Percentiles rank a stretch among this genome's conserved stretches.
These are phyloP conservation scores for Drosophila phalerata DNA, from an alignment of 2,888 invertebrate genomes.

Conservation along the genomic window DNA sequence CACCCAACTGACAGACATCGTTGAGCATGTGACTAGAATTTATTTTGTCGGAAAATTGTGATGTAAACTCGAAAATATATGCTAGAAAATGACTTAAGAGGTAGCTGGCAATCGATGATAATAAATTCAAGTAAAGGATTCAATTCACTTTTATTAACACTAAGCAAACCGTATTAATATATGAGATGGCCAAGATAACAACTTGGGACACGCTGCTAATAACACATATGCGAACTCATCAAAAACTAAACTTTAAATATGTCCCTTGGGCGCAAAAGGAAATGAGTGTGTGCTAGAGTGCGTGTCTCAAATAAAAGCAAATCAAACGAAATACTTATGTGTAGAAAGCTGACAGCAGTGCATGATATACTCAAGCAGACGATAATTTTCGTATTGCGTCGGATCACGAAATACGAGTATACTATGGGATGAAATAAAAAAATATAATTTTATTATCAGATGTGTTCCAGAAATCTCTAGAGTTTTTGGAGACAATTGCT, in stretches of 20 bases:
- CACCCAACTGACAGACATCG: constrained; percentile 25
- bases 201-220: constrained; percentile 65
- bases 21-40: constrained; percentile 72
- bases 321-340: not conserved
- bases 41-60: constrained; percentile 35
- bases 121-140: constrained; percentile 40
- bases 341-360: constrained; percentile 48
- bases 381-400: not conserved
- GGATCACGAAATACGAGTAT: constrained; percentile 4
- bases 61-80: constrained; percentile 55
- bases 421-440: not conserved
- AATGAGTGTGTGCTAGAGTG: constrained; percentile 54
- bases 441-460: no score
- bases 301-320: constrained; percentile 37
- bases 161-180: constrained; percentile 31
- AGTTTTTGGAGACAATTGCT: no score
- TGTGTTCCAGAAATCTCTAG: no score
- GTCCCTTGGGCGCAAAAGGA: constrained; percentile 64
- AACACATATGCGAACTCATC: constrained; percentile 79
- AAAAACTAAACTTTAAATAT: constrained; percentile 76
- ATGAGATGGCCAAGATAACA: constrained; percentile 32
- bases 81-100: constrained; percentile 13
- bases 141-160: constrained; percentile 52
- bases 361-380: constrained; percentile 52
- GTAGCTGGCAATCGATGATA: constrained; percentile 34